Evolutionary conservation across 2,888 invertebrate species (phyloP), one percentile per base, ranked within the genome.

Genomic region (Agrilus mali): DNA sequence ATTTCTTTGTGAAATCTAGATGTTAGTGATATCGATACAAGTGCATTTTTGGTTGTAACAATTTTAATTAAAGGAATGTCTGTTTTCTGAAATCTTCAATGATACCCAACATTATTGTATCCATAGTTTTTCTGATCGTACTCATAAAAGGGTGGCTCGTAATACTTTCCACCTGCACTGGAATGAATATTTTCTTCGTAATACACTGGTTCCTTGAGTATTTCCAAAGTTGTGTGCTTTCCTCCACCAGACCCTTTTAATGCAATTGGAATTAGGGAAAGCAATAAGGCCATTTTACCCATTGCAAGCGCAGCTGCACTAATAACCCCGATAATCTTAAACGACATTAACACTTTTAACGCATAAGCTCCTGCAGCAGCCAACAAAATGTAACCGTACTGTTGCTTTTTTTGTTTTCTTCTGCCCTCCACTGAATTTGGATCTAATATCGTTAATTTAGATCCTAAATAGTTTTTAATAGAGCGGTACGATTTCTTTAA

Each of bases 171-270:
- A 15, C 35, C 16, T 16, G 2, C 22, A 4, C 79, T 73, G 2
- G 84, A 82, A 58, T 86, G 86, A 5, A 82, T 78, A 59, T 86
- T 84, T 54, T 78, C 78, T 60, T 83, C 82, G 40, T 80, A 80
- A 42, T 86, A 78, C 58, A 84, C 81, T n/a, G 87, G 88, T 65
- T 86, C 82, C 62, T 87, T 87, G 42, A 88, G 81, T 53, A 88
- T 86, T 66, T 88, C 87, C 52, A 86, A 82, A 5, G 86, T 86
- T 1, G 86, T 86, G 56, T 86, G 83, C 46, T 80, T 76, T 14
- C 78, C 76, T 40, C 72, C 72, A 16, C 69, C 65, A 6, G 78
- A 75, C 31, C 88, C 68, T 56, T 86, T 86, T 70, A 87, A 87
- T 42, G 88, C 67, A 0, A 84, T 87, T 52, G 88, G 79, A 50